Conservation (phyloP, 1,140 invertebrate genomes). For the Zaprionus camerounensis region DNA sequence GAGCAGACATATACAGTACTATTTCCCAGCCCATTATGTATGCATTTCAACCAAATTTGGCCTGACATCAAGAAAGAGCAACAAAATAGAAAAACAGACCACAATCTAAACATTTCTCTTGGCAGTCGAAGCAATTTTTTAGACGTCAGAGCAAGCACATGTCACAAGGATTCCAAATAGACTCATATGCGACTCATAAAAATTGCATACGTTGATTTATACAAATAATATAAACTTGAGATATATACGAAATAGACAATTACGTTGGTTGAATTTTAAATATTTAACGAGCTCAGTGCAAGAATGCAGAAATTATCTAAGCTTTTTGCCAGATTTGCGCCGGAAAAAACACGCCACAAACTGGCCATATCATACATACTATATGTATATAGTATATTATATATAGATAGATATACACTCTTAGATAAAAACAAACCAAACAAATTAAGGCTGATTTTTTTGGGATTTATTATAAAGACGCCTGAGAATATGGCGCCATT, state of each 20-base stretch:
- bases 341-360: conserved; percentile 54
- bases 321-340: conserved; percentile 27
- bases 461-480: conserved; percentile 42
- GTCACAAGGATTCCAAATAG: conserved; percentile 44
- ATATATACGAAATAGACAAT: conserved; percentile 38
- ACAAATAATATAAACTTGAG: conserved; percentile 21
- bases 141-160: conserved; percentile 71
- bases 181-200: conserved; percentile 18
- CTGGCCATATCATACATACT: conserved; percentile 26
- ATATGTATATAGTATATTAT: conserved; percentile 33
- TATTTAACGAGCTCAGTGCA: conserved; percentile 37
- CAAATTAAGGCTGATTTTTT: conserved; percentile 44
- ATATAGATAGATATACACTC: conserved; percentile 41
- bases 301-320: conserved; percentile 47
- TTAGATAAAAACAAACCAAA: conserved; percentile 58
- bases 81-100: conserved; percentile 28
- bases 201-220: conserved; percentile 41
- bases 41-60: conserved; percentile 35
- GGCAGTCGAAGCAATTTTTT: conserved; percentile 50
- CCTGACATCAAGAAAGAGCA: conserved; percentile 20
- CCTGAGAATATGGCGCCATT: conserved; percentile 50
- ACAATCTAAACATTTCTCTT: conserved; percentile 56
- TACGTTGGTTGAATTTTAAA: conserved; percentile 22
- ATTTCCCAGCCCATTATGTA: background rate
- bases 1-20: background rate